A percentile compares a stretch with the other conserved stretches of the same genome.
Evolutionary conservation across 2,113 vertebrate genomes (phyloP).

Genomic region (Ceyx margarethae): DNA sequence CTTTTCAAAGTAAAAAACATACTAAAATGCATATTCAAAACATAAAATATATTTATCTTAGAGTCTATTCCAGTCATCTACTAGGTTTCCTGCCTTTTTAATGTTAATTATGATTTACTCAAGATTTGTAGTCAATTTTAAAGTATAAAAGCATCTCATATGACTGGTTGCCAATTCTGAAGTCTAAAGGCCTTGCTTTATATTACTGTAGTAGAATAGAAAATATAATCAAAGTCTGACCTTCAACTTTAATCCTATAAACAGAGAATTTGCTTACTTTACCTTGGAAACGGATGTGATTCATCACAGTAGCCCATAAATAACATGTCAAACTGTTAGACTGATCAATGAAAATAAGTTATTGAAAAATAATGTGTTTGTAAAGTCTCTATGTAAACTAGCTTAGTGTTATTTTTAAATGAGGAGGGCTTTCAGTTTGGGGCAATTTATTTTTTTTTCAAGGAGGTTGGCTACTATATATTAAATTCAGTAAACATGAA

Average conservation of each 20-base stretch:
- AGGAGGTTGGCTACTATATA: not conserved
- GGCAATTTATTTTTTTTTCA: not conserved
- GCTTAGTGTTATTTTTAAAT: conserved; percentile 62
- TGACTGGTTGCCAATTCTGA: conserved; percentile 50
- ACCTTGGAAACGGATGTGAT: conserved; percentile 75
- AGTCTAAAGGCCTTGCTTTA: conserved; percentile 67
- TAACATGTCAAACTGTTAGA: conserved; percentile 73
- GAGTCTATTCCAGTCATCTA: not conserved
- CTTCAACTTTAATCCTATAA: conserved; percentile 77
- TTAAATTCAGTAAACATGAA: conserved; percentile 1
- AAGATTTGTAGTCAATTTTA: conserved; percentile 67
- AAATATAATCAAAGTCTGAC: conserved; percentile 75
- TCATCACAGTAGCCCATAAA: conserved; percentile 77
- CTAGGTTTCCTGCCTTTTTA: not conserved
- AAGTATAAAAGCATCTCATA: conserved; percentile 52
- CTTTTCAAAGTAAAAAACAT: conserved; percentile 13
- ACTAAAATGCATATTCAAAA: not conserved
- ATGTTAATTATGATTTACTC: conserved; percentile 31
- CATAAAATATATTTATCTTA: conserved; percentile 17
- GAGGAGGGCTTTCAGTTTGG: not conserved
- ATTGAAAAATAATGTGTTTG: conserved; percentile 77
- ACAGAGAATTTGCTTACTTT: conserved; percentile 77
- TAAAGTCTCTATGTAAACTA: conserved; percentile 65
- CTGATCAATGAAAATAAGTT: conserved; percentile 77
- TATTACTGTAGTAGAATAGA: conserved; percentile 61